Evolutionary conservation across 2,888 invertebrate species (phyloP), one percentile per base, ranked within the genome.

Genomic region (Liposcelis brunnea): DNA sequence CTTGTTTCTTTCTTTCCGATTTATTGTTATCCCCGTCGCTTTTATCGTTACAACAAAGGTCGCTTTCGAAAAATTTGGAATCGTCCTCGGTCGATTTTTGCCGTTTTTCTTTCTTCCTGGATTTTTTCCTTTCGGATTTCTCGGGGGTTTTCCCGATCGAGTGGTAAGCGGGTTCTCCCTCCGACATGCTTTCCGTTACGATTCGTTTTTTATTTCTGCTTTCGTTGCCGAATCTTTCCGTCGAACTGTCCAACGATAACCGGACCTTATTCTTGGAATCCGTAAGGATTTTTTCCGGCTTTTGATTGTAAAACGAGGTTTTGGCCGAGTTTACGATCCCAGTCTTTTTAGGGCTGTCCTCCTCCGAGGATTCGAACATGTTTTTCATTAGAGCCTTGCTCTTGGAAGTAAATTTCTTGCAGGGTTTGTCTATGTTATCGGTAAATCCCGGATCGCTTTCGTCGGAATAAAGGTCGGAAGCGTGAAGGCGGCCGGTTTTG

Each of bases 61-160:
- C 64, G 4, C 59, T 47, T 60, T 71, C 72, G 35, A 55, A 60
- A 47, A 70, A 67, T 36, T 74, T 74, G 52, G 75, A 75, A 37
- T 36, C 59, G 1, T 74, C 72, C 47, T 72, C 65, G 7, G 74
- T 69, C 51, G 69, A 72, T 58, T 83, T 85, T 52, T 79, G 77
- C 21, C 79, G 77, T 61, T 80, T 84, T 58, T 83, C 82, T 56
- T 83, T 85, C 68, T 84, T 85, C 61, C 83, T 85, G 1, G 65
- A 63, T 57, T 82, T 85, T 58, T 78, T 82, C 8, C 81, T 70
- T 40, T 70, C 2, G 59, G 64, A 52, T 61, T 61, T 40, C 8
- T 51, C 51, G 38, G 44, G 45, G 43, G 47, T 52, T 40, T 49
- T 49, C 15, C 45, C 43, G 44, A 40, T 66, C 62, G 57, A 65